These are phyloP conservation scores for Bugulina stolonifera DNA, from an alignment of 2,888 invertebrate genomes.

Conservation along the genomic window DNA sequence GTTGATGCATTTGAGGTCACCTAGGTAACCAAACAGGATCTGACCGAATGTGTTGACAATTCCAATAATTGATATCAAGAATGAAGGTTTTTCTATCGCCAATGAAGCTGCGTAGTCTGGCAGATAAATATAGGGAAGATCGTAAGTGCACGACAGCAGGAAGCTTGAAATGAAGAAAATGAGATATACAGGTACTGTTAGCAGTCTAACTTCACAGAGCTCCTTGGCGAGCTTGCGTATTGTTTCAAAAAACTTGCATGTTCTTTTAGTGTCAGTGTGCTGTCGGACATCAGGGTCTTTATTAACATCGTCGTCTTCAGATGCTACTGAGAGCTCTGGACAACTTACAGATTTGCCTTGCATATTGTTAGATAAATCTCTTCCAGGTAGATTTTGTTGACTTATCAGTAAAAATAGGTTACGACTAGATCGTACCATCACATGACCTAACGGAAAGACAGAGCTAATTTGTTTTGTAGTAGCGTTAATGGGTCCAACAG, in stretches of 20 bases:
- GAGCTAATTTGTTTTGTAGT: neutral
- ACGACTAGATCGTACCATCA: neutral
- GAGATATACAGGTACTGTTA: constrained; percentile 40
- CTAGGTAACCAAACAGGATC: constrained; percentile 72
- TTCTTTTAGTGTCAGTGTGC: neutral
- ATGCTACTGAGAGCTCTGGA: neutral
- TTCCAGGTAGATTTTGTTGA: neutral
- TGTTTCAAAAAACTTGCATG: neutral
- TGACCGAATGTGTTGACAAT: constrained; percentile 75
- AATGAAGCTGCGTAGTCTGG: constrained; percentile 71
- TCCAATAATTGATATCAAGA: constrained; percentile 71
- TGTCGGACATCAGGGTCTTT: neutral
- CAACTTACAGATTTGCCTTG: neutral
- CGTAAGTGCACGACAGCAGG: constrained; percentile 79
- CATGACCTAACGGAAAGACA: neutral
- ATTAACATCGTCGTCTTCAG: neutral
- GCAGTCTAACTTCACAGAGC: constrained; percentile 44
- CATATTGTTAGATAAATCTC: neutral
- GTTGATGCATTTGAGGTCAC: constrained; percentile 74
- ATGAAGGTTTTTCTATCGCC: constrained; percentile 58
- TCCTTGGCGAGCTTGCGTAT: constrained; percentile 29
- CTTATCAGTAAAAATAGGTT: neutral
- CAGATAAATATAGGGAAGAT: constrained; percentile 89
- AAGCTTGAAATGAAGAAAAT: constrained; percentile 75
- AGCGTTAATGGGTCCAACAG: neutral